Evolutionary conservation across 2,888 invertebrate genomes (phyloP).

Genomic region (Rhodophaea formosa): DNA sequence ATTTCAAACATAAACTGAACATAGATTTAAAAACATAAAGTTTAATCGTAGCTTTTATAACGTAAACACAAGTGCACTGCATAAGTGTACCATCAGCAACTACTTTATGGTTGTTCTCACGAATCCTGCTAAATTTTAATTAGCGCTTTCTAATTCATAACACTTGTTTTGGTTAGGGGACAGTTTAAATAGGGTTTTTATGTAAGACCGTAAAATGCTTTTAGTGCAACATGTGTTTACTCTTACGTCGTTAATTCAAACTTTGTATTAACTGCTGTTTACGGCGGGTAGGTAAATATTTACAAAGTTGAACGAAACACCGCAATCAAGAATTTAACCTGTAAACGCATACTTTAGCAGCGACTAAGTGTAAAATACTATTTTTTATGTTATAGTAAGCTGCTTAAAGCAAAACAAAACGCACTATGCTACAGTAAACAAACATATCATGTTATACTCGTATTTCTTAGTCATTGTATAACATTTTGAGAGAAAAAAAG

Average conservation of each 20-base stretch:
- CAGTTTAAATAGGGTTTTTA: slow-evolving; percentile 49
- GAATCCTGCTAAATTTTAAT: background rate
- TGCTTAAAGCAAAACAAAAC: too few relatives aligned
- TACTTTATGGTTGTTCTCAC: background rate
- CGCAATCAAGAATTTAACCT: slow-evolving; percentile 60
- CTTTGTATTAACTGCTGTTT: slow-evolving; percentile 56
- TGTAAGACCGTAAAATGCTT: slow-evolving; percentile 56
- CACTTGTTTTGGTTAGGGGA: slow-evolving; percentile 24
- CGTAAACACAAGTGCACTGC: too few relatives aligned
- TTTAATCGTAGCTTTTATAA: too few relatives aligned
- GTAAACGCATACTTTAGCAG: too few relatives aligned
- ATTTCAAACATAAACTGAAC: too few relatives aligned
- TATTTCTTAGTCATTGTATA: too few relatives aligned
- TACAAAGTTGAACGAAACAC: slow-evolving; percentile 38
- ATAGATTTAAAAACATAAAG: too few relatives aligned
- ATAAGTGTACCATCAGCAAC: background rate
- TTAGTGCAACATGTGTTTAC: slow-evolving; percentile 65
- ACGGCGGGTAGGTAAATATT: slow-evolving; percentile 54
- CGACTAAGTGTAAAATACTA: too few relatives aligned
- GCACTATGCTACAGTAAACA: too few relatives aligned
- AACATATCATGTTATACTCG: too few relatives aligned
- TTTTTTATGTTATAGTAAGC: too few relatives aligned
- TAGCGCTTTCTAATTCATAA: background rate
- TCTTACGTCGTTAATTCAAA: slow-evolving; percentile 61
- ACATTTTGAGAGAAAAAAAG: too few relatives aligned